phyloP scores from a whole-genome alignment of 2,888 invertebrate species.

The Emmelina monodactyla region DNA sequence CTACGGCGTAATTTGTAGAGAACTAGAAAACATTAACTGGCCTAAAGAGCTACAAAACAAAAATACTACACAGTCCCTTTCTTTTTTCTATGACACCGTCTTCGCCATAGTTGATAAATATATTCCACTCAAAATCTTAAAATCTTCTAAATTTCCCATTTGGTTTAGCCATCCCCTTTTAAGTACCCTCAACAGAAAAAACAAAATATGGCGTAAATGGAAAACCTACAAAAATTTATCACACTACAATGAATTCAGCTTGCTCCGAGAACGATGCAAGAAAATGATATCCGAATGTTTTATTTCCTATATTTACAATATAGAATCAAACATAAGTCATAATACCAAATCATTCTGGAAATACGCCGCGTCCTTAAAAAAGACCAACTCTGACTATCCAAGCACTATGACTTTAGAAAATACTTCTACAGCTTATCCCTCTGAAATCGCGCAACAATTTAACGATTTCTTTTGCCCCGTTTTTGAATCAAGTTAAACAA shows the following conservation, averaged over 20 bases:
- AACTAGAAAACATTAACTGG: background rate
- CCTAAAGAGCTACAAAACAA: background rate
- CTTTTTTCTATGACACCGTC: background rate
- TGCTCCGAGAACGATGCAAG: background rate
- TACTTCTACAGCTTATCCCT: background rate
- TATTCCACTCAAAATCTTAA: too few relatives aligned
- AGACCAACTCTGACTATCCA: background rate
- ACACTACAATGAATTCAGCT: background rate
- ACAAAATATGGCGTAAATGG: background rate
- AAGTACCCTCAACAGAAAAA: background rate
- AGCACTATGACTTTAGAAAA: slow-evolving; percentile 1
- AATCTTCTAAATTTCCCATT: background rate
- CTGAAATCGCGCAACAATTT: background rate
- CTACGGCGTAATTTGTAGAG: background rate
- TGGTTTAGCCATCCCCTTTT: background rate
- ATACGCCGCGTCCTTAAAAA: background rate
- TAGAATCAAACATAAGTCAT: background rate
- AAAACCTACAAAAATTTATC: background rate
- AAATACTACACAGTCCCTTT: background rate
- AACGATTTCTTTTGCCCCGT: background rate
- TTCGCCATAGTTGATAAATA: background rate
- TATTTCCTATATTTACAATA: background rate
- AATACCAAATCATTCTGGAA: background rate
- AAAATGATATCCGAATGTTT: background rate
- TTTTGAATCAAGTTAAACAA: background rate